Evolutionary conservation across 64 coral and sea anemone species (phyloP), one percentile per base, ranked within the genome.

Genomic region (Anthopleura sola): DNA sequence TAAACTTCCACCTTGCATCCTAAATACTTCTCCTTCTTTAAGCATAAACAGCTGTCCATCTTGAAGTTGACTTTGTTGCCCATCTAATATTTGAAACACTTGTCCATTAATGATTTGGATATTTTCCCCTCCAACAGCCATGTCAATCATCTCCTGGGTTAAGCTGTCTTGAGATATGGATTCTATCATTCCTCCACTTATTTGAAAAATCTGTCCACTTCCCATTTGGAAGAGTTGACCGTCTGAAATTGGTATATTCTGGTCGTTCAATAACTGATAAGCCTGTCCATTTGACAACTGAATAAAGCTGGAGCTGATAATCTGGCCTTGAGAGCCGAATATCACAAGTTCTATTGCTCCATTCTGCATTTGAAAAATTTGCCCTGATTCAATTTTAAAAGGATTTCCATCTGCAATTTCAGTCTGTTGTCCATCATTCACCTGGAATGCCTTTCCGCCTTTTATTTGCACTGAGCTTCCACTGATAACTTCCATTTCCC

Each of bases 91-190:
- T 79, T 79, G 36, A n/a, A 44, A 79, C 18, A 79, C 36, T 44
- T 79, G 36, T 24, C 76, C 76, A 37, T 26, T 79, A 23, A 79
- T 79, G 1, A 84, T 75, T 36, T 75, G 16, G 8, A 84, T 75
- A 15, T 21, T 36, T 33, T 56, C 58, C 3, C 40, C 80, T 47
- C 34, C 68, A 32, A 66, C 50, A 5, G n/a, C 77, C 31, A 64
- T 32, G 23, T 55, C 29, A 14, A 79, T 79, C 76, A 81, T 81
- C 26, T 88, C 86, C 32, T 88, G 86, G 18, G 38, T 86, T 21
- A 86, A 51, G 23, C 29, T 75, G 0, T 69, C 84, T 47, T 40
- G 53, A 21, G 75, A 88, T 62, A 80, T 38, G 2, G 77, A 57
- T 15, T 44, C 44, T 38, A 79, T 48, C 31, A 79, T 79, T 6